Conservation (phyloP, 2,888 invertebrate species). For the Tetranychus piercei region DNA sequence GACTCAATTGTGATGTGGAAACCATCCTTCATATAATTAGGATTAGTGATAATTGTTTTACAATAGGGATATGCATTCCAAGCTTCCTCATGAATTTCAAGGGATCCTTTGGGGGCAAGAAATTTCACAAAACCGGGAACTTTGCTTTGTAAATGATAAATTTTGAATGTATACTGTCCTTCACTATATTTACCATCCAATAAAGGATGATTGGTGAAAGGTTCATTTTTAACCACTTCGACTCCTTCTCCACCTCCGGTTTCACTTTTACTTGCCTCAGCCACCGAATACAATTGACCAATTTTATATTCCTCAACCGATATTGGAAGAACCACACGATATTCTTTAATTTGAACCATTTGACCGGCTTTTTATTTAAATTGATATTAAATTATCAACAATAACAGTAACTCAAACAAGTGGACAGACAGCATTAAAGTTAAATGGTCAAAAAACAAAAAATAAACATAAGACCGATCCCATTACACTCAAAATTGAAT, state of each 20-base stretch:
- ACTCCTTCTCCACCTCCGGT: conserved; percentile 52
- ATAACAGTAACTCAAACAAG: no score
- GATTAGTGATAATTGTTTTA: conserved; percentile 65
- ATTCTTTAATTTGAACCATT: conserved; percentile 1
- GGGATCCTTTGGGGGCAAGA: conserved; percentile 79
- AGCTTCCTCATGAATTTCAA: conserved; percentile 93
- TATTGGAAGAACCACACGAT: conserved; percentile 6
- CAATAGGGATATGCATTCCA: conserved; percentile 99
- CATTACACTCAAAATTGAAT: no score
- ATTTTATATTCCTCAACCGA: conserved; percentile 67
- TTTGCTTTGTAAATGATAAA: conserved; percentile 95
- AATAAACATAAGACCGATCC: no score
- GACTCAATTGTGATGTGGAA: conserved; percentile 58
- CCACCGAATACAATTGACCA: conserved; percentile 92
- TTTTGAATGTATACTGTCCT: conserved; percentile 98
- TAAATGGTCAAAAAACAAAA: no score
- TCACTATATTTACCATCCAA: conserved; percentile 70
- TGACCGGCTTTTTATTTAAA: no score
- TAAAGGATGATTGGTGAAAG: conserved; percentile 70
- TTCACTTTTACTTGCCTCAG: conserved; percentile 51
- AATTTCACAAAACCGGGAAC: conserved; percentile 82
- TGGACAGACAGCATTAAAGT: no score
- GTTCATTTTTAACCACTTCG: conserved; percentile 85
- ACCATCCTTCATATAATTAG: conserved; percentile 39
- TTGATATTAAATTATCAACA: no score